Evolutionary conservation across 2,888 invertebrate species (phyloP).

Genomic region (Luffia ferchaultella): DNA sequence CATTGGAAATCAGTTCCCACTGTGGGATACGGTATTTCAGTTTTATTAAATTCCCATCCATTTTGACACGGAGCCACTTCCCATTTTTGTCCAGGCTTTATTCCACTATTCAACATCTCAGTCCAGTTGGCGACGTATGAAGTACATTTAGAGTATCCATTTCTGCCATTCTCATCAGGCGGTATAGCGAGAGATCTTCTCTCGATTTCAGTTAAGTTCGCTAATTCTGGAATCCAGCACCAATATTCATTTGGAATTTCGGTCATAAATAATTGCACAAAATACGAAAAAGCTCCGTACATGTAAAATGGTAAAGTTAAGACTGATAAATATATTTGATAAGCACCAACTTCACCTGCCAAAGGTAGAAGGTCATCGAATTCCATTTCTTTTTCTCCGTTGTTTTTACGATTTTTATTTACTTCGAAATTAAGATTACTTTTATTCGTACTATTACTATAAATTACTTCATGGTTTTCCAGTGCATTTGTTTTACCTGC

Average conservation of each 20-base stretch:
- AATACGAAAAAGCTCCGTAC: constrained; percentile 34
- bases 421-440: not conserved
- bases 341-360: constrained; percentile 39
- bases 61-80: constrained; percentile 25
- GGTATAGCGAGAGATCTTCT: constrained; percentile 34
- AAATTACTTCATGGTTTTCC: not conserved
- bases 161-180: constrained; percentile 21
- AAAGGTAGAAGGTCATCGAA: constrained; percentile 33
- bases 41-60: constrained; percentile 44
- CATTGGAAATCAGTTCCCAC: constrained; percentile 39
- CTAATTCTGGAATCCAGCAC: constrained; percentile 40
- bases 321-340: constrained; percentile 32
- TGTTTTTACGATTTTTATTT: not conserved
- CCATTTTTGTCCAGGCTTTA: constrained; percentile 25
- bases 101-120: constrained; percentile 24
- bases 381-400: constrained; percentile 18
- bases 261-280: constrained; percentile 37
- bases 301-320: constrained; percentile 35
- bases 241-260: constrained; percentile 38
- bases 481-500: not conserved
- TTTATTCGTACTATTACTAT: not conserved
- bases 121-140: constrained; percentile 37
- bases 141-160: constrained; percentile 37
- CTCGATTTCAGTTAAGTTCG: constrained; percentile 29
- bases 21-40: constrained; percentile 42